Conservation (phyloP, 1,140 invertebrate genomes). For the Drosophila arawakana region DNA sequence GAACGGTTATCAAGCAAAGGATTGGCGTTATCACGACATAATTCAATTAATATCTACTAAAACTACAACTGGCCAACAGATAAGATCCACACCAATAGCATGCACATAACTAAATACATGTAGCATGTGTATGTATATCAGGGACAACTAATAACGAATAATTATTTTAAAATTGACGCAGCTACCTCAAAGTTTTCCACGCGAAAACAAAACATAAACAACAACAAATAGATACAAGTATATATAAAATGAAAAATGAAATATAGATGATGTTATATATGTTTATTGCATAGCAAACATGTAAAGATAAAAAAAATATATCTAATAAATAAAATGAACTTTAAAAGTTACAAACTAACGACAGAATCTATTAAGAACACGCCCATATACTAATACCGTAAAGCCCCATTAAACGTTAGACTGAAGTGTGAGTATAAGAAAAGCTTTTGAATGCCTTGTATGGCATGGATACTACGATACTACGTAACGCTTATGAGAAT, state of each 20-base stretch:
- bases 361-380: conserved; percentile 17
- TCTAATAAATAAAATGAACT: conserved; percentile 64
- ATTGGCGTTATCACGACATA: conserved; percentile 24
- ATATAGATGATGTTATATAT: conserved; percentile 58
- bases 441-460: conserved; percentile 17
- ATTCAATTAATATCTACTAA: conserved; percentile 18
- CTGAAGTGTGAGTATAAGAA: conserved; percentile 62
- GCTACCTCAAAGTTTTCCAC: conserved; percentile 68
- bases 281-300: conserved; percentile 77
- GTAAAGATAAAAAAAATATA: conserved; percentile 43
- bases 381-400: background rate
- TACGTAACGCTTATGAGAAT: conserved; percentile 7
- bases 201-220: conserved; percentile 49
- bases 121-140: conserved; percentile 54
- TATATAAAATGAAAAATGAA: conserved; percentile 42
- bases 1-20: conserved; percentile 21
- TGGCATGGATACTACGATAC: background rate
- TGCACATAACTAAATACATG: conserved; percentile 31
- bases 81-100: conserved; percentile 26
- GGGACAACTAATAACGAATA: conserved; percentile 47
- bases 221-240: conserved; percentile 7
- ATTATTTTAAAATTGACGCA: conserved; percentile 29
- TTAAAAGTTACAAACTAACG: conserved; percentile 71
- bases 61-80: conserved; percentile 33
- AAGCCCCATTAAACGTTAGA: conserved; percentile 49